These are phyloP conservation scores for Teinopalpus imperialis DNA, from an alignment of 2,888 invertebrate genomes.

Conservation along the genomic window DNA sequence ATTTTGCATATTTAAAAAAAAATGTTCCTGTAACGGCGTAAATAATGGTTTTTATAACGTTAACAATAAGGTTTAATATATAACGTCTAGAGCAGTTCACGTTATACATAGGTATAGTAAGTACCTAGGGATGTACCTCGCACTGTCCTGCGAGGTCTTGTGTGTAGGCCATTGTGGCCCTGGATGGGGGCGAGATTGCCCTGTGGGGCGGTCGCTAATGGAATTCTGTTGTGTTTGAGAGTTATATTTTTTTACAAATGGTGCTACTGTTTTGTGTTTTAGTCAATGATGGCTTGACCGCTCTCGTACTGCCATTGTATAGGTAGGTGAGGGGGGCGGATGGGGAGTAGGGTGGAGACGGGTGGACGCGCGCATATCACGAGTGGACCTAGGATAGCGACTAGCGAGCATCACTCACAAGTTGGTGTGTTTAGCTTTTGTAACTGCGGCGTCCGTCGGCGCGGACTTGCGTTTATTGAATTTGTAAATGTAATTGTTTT, in stretches of 20 bases:
- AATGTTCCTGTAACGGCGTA: conserved; percentile 79
- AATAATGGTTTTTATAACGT: conserved; percentile 67
- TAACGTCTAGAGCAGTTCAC: conserved; percentile 49
- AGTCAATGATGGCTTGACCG: conserved; percentile 70
- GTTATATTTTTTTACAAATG: conserved; percentile 79
- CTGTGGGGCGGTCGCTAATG: conserved; percentile 32
- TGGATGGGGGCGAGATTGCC: conserved; percentile 14
- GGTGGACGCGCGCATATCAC: conserved; percentile 25
- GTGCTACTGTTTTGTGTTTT: conserved; percentile 78
- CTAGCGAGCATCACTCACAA: conserved; percentile 31
- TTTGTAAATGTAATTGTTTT: conserved; percentile 68
- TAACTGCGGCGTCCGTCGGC: conserved; percentile 47
- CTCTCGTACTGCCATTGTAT: conserved; percentile 62
- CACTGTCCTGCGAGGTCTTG: conserved; percentile 47
- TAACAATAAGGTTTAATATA: conserved; percentile 62
- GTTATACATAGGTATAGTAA: conserved; percentile 37
- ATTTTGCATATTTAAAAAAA: conserved; percentile 64
- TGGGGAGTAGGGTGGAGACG: too few relatives aligned
- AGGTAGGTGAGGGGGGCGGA: conserved; percentile 23
- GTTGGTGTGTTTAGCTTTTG: conserved; percentile 70
- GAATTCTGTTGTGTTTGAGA: conserved; percentile 52
- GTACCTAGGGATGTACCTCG: conserved; percentile 37
- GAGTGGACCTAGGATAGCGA: conserved; percentile 9
- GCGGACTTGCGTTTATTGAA: conserved; percentile 48
- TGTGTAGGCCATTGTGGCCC: conserved; percentile 8